Percentiles rank a stretch among this genome's conserved stretches.
phyloP scores from a whole-genome alignment of 2,113 vertebrate species.

The Phrynosoma platyrhinos region DNA sequence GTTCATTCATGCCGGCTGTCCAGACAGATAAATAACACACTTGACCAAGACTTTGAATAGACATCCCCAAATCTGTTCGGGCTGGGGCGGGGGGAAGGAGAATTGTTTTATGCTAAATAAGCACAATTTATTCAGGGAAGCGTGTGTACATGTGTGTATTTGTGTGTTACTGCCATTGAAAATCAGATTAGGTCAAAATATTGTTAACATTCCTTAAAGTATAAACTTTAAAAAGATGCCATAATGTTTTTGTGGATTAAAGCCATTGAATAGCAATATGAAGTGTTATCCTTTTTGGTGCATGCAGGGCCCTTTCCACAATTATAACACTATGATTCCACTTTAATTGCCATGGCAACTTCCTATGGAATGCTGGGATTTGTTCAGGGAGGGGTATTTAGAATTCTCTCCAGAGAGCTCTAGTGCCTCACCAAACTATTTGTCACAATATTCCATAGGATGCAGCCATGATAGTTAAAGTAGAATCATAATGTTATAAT shows the following conservation, averaged over 20 bases:
- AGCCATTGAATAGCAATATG: neutral
- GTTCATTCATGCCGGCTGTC: neutral
- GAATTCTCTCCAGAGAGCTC: too few relatives aligned
- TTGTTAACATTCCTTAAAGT: neutral
- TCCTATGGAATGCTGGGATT: too few relatives aligned
- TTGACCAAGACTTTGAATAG: slow-evolving; percentile 27
- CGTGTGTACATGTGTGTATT: neutral
- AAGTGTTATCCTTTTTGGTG: neutral
- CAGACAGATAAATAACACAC: neutral
- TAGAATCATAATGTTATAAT: too few relatives aligned
- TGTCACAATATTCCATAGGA: too few relatives aligned
- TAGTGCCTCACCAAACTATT: too few relatives aligned
- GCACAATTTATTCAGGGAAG: fast-evolving
- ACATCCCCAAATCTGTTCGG: neutral
- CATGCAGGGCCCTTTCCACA: too few relatives aligned
- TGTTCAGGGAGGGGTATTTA: too few relatives aligned
- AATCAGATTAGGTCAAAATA: neutral
- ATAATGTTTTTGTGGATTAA: neutral
- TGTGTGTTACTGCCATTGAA: neutral
- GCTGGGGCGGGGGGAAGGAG: neutral
- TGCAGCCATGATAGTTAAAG: too few relatives aligned
- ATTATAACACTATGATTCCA: too few relatives aligned
- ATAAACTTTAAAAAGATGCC: neutral
- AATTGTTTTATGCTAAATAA: neutral
- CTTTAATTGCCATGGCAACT: too few relatives aligned